A percentile compares a stretch with the other conserved stretches of the same genome.
Conservation (phyloP, 92 coral and sea anemone genomes). For the Galaxea fascicularis region DNA sequence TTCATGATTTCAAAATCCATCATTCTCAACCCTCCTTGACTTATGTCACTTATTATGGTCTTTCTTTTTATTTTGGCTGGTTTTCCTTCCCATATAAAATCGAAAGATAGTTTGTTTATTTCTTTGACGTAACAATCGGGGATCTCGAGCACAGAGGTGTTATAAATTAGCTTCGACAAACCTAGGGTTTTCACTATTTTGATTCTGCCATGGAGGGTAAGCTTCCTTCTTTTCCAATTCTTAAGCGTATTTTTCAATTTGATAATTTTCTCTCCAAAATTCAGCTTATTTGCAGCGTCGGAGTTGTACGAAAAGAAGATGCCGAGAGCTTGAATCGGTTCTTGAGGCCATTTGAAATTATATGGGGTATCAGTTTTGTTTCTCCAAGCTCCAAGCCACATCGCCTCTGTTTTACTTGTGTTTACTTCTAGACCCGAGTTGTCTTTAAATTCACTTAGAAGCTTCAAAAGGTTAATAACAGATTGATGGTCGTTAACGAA, state of each 20-base stretch:
- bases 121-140: background rate
- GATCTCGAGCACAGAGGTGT: background rate
- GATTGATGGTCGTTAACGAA: background rate
- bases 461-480: background rate
- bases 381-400: background rate
- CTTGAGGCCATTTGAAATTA: conserved; percentile 2
- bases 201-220: background rate
- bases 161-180: too few relatives aligned
- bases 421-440: background rate
- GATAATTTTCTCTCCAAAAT: background rate
- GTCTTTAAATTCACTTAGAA: background rate
- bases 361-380: background rate
- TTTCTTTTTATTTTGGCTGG: background rate
- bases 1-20: background rate
- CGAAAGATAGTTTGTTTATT: background rate
- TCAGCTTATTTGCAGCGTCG: background rate
- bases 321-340: background rate
- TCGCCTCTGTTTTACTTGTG: background rate
- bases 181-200: background rate
- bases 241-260: background rate
- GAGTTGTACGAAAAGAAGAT: background rate
- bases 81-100: background rate
- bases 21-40: background rate
- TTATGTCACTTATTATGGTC: conserved; percentile 1
- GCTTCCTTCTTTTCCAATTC: background rate